Base-by-base conservation (phyloP, 2,797 vertebrate genomes). In the Apogon talboti region DNA sequence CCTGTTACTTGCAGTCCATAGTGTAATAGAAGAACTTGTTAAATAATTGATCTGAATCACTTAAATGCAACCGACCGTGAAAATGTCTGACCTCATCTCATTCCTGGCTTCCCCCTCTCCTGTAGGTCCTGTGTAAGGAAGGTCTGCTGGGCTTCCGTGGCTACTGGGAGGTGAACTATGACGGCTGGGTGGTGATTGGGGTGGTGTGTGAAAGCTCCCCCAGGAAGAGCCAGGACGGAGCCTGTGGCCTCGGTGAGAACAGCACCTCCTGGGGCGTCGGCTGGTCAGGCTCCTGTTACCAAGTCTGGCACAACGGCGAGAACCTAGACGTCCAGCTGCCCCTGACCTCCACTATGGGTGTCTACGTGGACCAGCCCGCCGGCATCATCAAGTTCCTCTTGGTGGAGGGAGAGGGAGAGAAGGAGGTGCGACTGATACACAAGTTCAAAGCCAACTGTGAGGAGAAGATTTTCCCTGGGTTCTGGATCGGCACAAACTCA, bases 151-250 rank as follows among this genome's bases (percentile, higher is more conserved):
- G 86, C 6, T 38, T 21, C 0, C 88, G 92, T 1, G 93, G 85
- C 0, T 94, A 94, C 87, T 94, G 93, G 93, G 94, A 95, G 83
- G 92, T 94, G 83, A 89, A 92, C 51, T 93, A 72, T 28, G 71
- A 80, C 0, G 93, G 93, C 51, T 94, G 92, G 92, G 93, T 93
- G 69, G 93, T 94, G 74, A 68, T 94, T 0, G 94, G 93, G 1
- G 77, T 76, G 12, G 82, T 87, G 0, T 58, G 71, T 0, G 89
- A 92, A 46, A 88, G 78, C 4, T 55, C 88, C 0, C 84, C 87
- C 4, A 73, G 93, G n/a, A 94, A 92, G 52, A 16, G 0, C 19
- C 71, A 84, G 62, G 91, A 93, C 0, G 92, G 90, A 0, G 5
- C 87, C 3, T 92, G 92, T 5, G 92, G 93, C 43, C 79, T 95